Percentiles rank a stretch among this genome's conserved stretches.
Conservation (phyloP, 2,797 vertebrate species). For the Potorous gilbertii region DNA sequence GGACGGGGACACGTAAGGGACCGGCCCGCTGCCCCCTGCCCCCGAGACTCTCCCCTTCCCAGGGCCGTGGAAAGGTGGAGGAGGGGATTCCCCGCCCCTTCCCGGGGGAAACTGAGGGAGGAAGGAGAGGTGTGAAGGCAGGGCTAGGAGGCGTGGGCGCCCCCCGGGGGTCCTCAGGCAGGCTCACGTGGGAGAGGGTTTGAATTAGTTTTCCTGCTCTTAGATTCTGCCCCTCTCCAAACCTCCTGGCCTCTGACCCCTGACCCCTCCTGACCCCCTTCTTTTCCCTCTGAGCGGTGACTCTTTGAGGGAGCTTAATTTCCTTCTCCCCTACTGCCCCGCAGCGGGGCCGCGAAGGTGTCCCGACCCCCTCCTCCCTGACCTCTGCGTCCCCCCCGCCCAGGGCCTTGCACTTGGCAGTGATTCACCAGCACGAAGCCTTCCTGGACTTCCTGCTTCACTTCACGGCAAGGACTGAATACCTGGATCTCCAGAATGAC, state of each 20-base stretch:
- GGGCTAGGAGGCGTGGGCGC: neutral
- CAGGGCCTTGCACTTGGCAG: conserved; percentile 86
- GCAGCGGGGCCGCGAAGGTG: too few species aligned
- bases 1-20: conserved; percentile 89
- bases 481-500: conserved; percentile 88
- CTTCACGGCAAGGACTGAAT: conserved; percentile 80
- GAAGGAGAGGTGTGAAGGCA: neutral
- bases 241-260: neutral
- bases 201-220: neutral
- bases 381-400: neutral
- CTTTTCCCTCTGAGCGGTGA: neutral
- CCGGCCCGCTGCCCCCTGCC: conserved; percentile 2
- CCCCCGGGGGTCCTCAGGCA: neutral
- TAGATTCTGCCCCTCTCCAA: neutral
- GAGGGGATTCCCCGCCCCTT: neutral
- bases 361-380: neutral
- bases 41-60: neutral
- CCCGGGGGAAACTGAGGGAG: neutral
- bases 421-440: conserved; percentile 87
- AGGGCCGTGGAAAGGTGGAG: too few species aligned
- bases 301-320: neutral
- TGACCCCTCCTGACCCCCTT: neutral
- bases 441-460: conserved; percentile 85
- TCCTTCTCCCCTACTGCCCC: neutral
- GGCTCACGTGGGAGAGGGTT: neutral